Evolutionary conservation across 2,797 vertebrate genomes (phyloP).

Genomic region (Delichon dasypus): DNA sequence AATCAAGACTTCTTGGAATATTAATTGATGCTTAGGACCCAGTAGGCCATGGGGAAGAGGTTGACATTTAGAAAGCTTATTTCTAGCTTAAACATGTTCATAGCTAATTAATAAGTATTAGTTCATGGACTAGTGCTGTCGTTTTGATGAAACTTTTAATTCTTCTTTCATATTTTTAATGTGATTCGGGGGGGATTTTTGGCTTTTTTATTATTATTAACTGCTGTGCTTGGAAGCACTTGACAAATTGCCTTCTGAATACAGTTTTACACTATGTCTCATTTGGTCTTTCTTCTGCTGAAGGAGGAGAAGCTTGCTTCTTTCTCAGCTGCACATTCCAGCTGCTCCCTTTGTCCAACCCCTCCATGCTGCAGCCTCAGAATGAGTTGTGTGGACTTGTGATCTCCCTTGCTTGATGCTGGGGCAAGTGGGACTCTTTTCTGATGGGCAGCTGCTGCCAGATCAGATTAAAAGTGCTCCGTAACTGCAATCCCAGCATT

Average conservation of each 20-base stretch:
- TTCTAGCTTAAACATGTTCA: neutral
- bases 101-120: neutral
- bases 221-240: neutral
- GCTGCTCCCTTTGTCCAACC: neutral
- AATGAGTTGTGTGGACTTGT: rapidly evolving
- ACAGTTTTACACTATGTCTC: neutral
- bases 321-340: neutral
- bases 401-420: rapidly evolving
- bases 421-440: neutral
- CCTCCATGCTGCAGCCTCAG: neutral
- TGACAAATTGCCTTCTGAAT: neutral
- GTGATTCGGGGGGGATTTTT: neutral
- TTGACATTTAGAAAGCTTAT: neutral
- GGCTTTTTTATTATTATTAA: neutral
- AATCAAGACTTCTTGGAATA: neutral
- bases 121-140: neutral
- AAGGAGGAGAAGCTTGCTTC: neutral
- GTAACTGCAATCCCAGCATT: neutral
- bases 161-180: neutral
- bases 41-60: neutral
- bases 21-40: neutral
- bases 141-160: neutral
- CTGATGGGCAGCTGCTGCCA: neutral
- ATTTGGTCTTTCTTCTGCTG: neutral
- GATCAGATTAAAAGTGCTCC: neutral